These are phyloP conservation scores for Sarcophaga peregrina DNA, from an alignment of 1,140 invertebrate species.

Conservation along the genomic window DNA sequence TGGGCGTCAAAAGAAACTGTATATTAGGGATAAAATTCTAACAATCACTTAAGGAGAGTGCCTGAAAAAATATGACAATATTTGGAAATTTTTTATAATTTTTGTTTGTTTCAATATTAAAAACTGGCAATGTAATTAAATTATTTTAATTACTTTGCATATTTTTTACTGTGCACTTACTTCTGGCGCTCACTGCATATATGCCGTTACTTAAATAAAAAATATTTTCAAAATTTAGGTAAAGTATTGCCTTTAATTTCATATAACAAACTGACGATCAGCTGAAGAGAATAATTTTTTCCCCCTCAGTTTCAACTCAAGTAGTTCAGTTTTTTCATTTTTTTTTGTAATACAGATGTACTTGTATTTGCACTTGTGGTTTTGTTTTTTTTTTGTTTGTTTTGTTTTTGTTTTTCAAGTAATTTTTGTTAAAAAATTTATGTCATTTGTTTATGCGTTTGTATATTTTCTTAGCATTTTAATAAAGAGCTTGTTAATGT, in stretches of 20 bases:
- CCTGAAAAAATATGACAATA: no score
- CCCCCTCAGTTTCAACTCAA: neutral
- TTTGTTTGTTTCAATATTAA: no score
- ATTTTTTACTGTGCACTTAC: no score
- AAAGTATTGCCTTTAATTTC: neutral
- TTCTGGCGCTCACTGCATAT: neutral
- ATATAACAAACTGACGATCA: neutral
- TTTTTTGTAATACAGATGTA: neutral
- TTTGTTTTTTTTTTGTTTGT: neutral
- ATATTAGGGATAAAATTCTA: no score
- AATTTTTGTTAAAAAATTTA: neutral
- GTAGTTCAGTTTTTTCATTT: neutral
- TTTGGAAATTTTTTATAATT: no score
- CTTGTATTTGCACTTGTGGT: neutral
- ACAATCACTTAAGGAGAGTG: no score
- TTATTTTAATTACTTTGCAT: no score
- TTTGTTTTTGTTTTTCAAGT: neutral
- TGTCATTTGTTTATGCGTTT: neutral
- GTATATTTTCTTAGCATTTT: neutral
- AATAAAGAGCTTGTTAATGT: slow-evolving; percentile 10
- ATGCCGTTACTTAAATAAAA: neutral
- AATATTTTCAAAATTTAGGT: neutral
- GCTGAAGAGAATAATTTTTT: neutral
- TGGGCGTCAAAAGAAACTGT: no score
- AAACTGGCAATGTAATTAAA: no score